These are phyloP conservation scores for human (Homo sapiens) DNA, from an alignment of 2,113 vertebrate species.

Conservation along the genomic window GRCh38 chr21:5967001-5967500, in stretches of 20 bases:
- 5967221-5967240: rapidly evolving
- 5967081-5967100: neutral
- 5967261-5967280: neutral
- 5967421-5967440: neutral
- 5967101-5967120: neutral
- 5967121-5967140: neutral
- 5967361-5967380: neutral
- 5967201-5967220: neutral
- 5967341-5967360: neutral
- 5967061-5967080: neutral
- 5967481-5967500: too few relatives aligned
- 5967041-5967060: neutral
- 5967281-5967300: neutral
- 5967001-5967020: neutral
- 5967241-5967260: neutral
- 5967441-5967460: neutral
- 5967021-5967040: neutral
- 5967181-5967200: neutral
- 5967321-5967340: neutral
- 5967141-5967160: neutral
- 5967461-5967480: neutral
- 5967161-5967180: too few relatives aligned
- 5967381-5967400: neutral
- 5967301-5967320: neutral
- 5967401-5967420: neutral